Conservation (phyloP, 2,888 invertebrate species). For the Strigamia maritima region DNA sequence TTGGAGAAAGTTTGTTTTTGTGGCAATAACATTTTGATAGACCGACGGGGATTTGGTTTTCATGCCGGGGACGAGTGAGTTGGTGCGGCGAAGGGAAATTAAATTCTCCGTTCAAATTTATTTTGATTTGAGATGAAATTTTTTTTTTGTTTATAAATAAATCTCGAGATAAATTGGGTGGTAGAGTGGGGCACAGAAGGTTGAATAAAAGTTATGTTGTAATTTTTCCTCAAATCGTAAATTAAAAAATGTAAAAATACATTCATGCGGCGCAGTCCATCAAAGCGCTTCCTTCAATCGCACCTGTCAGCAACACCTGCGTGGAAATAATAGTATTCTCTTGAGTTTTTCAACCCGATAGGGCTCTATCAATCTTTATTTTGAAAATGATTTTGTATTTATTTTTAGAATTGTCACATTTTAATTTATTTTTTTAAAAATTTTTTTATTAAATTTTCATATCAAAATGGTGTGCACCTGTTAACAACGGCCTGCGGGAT, state of each 20-base stretch:
- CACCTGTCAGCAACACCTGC: constrained; percentile 29
- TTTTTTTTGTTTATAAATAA: neutral
- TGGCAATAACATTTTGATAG: too few species aligned
- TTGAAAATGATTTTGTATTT: neutral
- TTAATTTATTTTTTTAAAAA: neutral
- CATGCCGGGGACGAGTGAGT: too few species aligned
- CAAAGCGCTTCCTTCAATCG: neutral
- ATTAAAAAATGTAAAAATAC: constrained; percentile 17
- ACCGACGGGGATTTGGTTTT: too few species aligned
- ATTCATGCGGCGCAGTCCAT: constrained; percentile 5
- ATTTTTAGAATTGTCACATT: neutral
- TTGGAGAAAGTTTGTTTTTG: too few species aligned
- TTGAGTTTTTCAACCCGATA: neutral
- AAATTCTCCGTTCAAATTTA: too few species aligned
- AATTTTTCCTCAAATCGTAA: constrained; percentile 1
- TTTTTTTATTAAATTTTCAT: neutral
- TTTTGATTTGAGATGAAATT: neutral
- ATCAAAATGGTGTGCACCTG: neutral
- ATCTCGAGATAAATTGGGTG: neutral
- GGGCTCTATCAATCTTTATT: neutral
- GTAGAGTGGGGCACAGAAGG: neutral
- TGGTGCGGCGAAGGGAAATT: too few species aligned
- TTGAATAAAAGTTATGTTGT: neutral
- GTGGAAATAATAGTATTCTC: neutral
- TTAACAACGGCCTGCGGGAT: neutral